phyloP scores from a whole-genome alignment of 2,888 invertebrate genomes.

The Ferrisia virgata region DNA sequence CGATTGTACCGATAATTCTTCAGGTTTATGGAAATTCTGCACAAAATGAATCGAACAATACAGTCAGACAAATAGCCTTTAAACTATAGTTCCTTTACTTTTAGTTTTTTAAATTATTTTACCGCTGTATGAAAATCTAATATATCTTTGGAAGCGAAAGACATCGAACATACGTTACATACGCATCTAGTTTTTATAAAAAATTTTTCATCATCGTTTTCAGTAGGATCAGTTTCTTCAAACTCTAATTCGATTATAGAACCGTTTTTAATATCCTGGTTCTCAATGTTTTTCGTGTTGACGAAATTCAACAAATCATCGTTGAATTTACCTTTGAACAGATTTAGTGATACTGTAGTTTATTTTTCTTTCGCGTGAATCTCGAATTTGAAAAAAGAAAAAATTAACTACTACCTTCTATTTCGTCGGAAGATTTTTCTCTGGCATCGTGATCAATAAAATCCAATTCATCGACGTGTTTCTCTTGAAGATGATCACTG shows the following conservation, averaged over 20 bases:
- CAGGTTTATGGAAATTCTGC: neutral
- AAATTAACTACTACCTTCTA: neutral
- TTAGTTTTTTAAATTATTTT: neutral
- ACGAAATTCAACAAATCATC: neutral
- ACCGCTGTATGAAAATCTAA: neutral
- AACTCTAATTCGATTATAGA: neutral
- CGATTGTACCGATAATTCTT: neutral
- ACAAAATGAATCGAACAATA: neutral
- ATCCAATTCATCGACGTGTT: slow-evolving; percentile 24
- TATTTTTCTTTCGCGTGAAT: neutral
- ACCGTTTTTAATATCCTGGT: neutral
- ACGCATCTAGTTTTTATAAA: neutral
- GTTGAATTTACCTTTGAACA: neutral
- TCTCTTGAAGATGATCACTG: slow-evolving; percentile 7
- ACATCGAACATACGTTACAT: neutral
- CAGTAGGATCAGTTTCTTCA: neutral
- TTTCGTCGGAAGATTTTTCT: neutral
- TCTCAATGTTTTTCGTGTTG: neutral
- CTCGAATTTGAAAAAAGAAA: neutral
- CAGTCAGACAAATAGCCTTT: neutral
- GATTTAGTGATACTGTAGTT: too few relatives aligned
- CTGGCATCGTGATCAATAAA: neutral
- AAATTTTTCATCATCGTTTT: neutral
- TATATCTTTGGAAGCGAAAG: neutral
- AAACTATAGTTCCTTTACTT: neutral